A percentile compares a stretch with the other conserved stretches of the same genome.
Evolutionary conservation across 64 coral and sea anemone species (phyloP).

Genomic region (Dendrophyllia cribrosa): DNA sequence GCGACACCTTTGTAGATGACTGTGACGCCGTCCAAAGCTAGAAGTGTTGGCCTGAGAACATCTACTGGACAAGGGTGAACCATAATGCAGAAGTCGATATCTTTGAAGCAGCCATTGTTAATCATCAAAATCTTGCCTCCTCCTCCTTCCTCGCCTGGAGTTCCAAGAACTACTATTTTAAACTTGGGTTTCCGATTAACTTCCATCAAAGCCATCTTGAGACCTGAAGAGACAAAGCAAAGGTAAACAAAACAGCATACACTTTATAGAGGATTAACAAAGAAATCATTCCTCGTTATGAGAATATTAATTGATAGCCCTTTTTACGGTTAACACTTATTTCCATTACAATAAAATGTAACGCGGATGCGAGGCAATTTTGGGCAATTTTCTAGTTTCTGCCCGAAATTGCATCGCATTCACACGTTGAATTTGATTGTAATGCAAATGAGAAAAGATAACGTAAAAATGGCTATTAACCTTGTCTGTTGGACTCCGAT

Average conservation of each 20-base stretch:
- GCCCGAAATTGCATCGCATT: too few species aligned
- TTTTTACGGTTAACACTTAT: too few species aligned
- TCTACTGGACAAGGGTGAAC: slow-evolving; percentile 77
- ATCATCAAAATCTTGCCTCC: slow-evolving; percentile 89
- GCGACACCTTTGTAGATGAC: slow-evolving; percentile 77
- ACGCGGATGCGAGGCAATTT: too few species aligned
- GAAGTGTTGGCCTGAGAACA: slow-evolving; percentile 26
- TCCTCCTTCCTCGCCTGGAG: slow-evolving; percentile 83
- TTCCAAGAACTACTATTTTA: slow-evolving; percentile 76
- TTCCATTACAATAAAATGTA: too few species aligned
- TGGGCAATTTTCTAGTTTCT: too few species aligned
- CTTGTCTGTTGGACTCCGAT: too few species aligned
- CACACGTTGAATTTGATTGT: too few species aligned
- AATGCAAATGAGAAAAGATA: too few species aligned
- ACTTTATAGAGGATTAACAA: too few species aligned
- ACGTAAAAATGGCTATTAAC: too few species aligned
- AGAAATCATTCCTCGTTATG: too few species aligned
- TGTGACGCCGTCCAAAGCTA: slow-evolving; percentile 16
- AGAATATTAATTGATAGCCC: too few species aligned
- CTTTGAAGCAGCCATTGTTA: slow-evolving; percentile 87
- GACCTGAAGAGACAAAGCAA: slow-evolving; percentile 8
- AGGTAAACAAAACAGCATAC: not conserved
- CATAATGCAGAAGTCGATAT: slow-evolving; percentile 93
- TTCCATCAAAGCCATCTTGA: slow-evolving; percentile 53
- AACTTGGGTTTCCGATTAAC: slow-evolving; percentile 43